phyloP scores from a whole-genome alignment of 2,113 vertebrate species.

The Harpagus bidentatus region DNA sequence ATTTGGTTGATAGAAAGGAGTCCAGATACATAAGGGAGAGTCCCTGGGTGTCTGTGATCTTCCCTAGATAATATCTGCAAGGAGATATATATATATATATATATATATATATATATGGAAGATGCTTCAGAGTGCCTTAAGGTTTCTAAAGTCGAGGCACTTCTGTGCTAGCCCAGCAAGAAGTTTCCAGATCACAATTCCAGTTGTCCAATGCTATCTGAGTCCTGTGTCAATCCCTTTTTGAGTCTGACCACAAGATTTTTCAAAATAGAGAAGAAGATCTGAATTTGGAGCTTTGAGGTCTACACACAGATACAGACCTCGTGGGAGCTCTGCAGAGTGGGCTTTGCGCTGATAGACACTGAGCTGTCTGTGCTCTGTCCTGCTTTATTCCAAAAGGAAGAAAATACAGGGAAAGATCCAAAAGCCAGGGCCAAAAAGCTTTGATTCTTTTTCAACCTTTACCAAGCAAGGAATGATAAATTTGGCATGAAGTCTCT shows the following conservation, averaged over 20 bases:
- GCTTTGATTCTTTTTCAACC: not conserved
- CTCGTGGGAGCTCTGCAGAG: not conserved
- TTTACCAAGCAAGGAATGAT: not conserved
- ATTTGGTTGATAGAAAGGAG: not conserved
- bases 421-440: not conserved
- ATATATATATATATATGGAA: not conserved
- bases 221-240: not conserved
- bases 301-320: not conserved
- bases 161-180: accelerated
- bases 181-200: not conserved
- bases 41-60: not conserved
- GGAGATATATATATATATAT: not conserved
- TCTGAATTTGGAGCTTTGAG: not conserved
- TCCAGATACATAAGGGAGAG: not conserved
- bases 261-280: not conserved
- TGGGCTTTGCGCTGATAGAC: not conserved
- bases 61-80: not conserved
- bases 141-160: not conserved
- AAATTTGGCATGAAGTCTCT: not conserved
- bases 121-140: not conserved
- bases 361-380: accelerated
- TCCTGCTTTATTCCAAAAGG: not conserved
- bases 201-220: not conserved
- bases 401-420: not conserved
- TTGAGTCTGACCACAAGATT: not conserved